phyloP scores from a whole-genome alignment of 2,797 vertebrate genomes.

The Sebastes elongatus region DNA sequence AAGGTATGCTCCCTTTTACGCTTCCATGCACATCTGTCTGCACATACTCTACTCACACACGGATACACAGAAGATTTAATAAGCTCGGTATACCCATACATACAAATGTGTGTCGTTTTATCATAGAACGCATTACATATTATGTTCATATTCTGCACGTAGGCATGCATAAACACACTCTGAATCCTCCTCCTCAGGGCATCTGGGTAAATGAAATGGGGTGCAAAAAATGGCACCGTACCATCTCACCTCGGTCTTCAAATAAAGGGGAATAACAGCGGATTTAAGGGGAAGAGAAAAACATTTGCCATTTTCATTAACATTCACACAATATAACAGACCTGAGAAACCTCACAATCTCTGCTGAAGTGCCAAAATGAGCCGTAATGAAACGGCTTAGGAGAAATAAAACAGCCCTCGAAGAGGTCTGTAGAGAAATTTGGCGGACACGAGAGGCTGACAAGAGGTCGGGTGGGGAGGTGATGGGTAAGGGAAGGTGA shows the following conservation, averaged over 20 bases:
- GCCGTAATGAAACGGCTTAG: constrained; percentile 32
- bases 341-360: constrained; percentile 29
- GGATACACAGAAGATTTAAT: constrained; percentile 51
- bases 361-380: constrained; percentile 24
- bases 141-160: constrained; percentile 32
- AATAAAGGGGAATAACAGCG: constrained; percentile 81
- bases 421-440: constrained; percentile 9
- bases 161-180: constrained; percentile 20
- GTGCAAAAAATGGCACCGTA: constrained; percentile 79
- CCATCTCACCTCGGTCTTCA: constrained; percentile 64
- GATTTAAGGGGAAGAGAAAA: constrained; percentile 71
- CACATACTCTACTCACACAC: neutral
- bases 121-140: constrained; percentile 42
- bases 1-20: constrained; percentile 74
- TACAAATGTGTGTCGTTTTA: constrained; percentile 56
- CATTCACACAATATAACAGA: constrained; percentile 12
- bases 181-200: constrained; percentile 61
- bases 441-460: constrained; percentile 15
- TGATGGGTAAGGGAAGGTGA: constrained; percentile 27
- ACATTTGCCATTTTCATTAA: constrained; percentile 56
- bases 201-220: constrained; percentile 81
- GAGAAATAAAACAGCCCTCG: constrained; percentile 34
- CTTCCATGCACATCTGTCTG: constrained; percentile 70
- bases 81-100: constrained; percentile 25
- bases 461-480: neutral